phyloP scores from a whole-genome alignment of 2,888 invertebrate species.

The Proisotoma minuta region DNA sequence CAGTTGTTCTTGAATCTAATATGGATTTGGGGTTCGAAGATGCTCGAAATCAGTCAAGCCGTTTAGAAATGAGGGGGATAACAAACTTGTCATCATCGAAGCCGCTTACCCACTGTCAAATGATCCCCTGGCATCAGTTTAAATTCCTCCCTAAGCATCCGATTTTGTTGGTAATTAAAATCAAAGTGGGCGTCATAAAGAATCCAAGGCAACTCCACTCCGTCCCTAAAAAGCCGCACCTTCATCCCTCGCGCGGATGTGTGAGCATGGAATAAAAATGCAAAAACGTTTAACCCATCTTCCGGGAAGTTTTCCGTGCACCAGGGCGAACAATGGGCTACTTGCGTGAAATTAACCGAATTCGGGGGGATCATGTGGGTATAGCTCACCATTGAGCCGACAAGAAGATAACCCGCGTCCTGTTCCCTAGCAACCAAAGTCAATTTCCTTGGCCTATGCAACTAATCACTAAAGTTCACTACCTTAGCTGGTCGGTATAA shows the following conservation, averaged over 20 bases:
- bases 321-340: constrained; percentile 75
- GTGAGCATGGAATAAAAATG: constrained; percentile 65
- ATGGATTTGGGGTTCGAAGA: neutral
- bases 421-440: constrained; percentile 55
- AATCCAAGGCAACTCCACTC: neutral
- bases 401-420: constrained; percentile 75
- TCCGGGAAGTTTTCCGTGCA: constrained; percentile 65
- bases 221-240: constrained; percentile 10
- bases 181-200: constrained; percentile 2
- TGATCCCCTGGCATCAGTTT: neutral
- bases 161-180: neutral
- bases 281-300: constrained; percentile 74
- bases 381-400: constrained; percentile 64
- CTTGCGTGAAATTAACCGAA: constrained; percentile 70
- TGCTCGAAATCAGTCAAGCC: neutral
- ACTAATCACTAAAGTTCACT: neutral
- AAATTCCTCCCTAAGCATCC: neutral
- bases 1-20: too few relatives aligned
- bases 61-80: neutral
- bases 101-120: neutral
- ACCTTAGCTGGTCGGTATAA: constrained; percentile 7
- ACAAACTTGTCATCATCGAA: too few relatives aligned
- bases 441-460: neutral
- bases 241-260: constrained; percentile 3
- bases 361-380: constrained; percentile 78